Evolutionary conservation across 2,113 vertebrate genomes (phyloP).

Genomic region (Garra rufa): DNA sequence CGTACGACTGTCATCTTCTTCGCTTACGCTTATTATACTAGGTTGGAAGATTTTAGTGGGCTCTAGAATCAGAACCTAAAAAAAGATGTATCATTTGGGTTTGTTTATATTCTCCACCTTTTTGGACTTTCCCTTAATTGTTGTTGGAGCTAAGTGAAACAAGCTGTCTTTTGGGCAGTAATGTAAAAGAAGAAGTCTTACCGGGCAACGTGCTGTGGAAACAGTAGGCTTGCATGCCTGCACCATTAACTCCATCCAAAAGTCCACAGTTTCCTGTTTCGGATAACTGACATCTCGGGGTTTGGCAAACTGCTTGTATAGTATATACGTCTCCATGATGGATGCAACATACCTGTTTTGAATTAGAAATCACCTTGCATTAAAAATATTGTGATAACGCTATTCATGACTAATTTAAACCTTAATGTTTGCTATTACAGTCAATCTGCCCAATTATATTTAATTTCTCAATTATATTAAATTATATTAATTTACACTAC

Average conservation of each 20-base stretch:
- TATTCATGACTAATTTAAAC: neutral
- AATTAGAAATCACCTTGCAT: neutral
- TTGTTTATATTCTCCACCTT: conserved; percentile 10
- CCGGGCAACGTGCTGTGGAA: conserved; percentile 73
- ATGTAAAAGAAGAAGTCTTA: conserved; percentile 65
- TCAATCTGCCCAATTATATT: neutral
- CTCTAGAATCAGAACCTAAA: conserved; percentile 87
- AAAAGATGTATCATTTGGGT: neutral
- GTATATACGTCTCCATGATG: conserved; percentile 87
- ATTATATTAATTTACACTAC: too few species aligned
- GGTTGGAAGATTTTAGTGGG: conserved; percentile 83
- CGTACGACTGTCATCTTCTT: conserved; percentile 68
- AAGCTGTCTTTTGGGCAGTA: neutral
- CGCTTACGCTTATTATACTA: conserved; percentile 72
- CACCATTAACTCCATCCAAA: conserved; percentile 88
- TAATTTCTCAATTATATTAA: too few species aligned
- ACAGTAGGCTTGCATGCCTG: conserved; percentile 80
- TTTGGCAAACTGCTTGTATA: conserved; percentile 85
- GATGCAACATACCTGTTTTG: conserved; percentile 84
- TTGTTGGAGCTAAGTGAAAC: neutral
- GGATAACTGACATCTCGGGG: conserved; percentile 65
- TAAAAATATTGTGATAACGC: neutral
- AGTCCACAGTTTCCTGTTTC: conserved; percentile 77
- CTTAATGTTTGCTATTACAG: neutral
- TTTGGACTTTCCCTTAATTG: neutral